Conservation (phyloP, 2,113 vertebrate genomes). For the Myotis lucifugus region DNA sequence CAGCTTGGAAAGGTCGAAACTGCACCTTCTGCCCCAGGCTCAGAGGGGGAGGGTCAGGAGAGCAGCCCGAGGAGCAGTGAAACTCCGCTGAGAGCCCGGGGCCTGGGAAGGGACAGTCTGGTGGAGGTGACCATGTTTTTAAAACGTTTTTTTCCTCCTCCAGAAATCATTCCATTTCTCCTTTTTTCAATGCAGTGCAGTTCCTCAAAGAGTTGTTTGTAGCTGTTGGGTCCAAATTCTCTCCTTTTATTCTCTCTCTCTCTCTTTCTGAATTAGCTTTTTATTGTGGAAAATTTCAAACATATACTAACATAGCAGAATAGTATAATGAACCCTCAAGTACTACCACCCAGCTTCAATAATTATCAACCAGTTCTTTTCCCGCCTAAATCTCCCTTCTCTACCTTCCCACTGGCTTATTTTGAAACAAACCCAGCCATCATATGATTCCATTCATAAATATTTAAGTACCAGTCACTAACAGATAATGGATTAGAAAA, state of each 20-base stretch:
- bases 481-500: not conserved
- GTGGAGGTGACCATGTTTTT: not conserved
- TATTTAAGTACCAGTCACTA: constrained; percentile 15
- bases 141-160: not conserved
- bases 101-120: not conserved
- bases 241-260: not conserved
- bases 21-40: not conserved
- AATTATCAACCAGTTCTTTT: constrained; percentile 8
- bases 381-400: not conserved
- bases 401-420: not conserved
- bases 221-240: not conserved
- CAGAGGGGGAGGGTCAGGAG: not conserved
- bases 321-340: not conserved
- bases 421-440: constrained; percentile 22
- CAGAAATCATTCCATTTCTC: not conserved
- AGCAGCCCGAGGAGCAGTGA: not conserved
- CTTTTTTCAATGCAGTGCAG: not conserved
- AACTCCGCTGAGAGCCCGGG: not conserved
- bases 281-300: constrained; percentile 41
- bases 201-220: not conserved
- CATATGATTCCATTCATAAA: not conserved
- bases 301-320: not conserved
- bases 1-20: not conserved
- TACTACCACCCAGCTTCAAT: not conserved
- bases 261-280: constrained; percentile 25